phyloP scores from a whole-genome alignment of 2,113 vertebrate species.

The Indicator maculatus region DNA sequence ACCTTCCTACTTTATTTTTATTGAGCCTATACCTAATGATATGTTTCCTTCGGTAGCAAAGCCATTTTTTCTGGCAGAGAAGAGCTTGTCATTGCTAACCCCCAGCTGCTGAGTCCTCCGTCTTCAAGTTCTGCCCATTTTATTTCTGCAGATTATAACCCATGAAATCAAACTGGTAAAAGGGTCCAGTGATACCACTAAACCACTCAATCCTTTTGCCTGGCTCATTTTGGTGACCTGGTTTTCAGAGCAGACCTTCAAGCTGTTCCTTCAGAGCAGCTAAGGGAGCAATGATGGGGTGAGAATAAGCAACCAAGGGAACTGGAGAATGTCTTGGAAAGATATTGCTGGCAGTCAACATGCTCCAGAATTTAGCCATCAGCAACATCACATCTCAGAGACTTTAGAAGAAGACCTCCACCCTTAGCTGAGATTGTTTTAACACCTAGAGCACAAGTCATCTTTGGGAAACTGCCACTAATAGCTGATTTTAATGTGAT shows the following conservation, averaged over 20 bases:
- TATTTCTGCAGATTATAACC: not conserved
- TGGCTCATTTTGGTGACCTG: not conserved
- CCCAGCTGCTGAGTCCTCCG: not conserved
- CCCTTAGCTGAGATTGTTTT: not conserved
- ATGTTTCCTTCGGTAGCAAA: not conserved
- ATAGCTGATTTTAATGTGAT: not conserved
- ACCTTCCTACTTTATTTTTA: not conserved
- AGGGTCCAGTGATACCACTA: not conserved
- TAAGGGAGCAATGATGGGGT: not conserved
- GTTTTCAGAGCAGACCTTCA: not conserved
- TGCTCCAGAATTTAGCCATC: not conserved
- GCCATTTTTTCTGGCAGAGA: not conserved
- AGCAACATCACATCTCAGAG: not conserved
- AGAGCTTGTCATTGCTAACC: not conserved
- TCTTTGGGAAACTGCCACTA: not conserved
- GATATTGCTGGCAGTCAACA: accelerated
- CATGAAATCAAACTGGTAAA: not conserved
- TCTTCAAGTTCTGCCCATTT: not conserved
- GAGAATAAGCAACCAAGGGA: not conserved
- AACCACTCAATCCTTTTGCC: not conserved
- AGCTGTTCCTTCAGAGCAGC: not conserved
- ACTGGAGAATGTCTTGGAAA: not conserved
- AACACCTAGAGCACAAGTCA: not conserved
- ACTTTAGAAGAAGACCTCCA: not conserved
- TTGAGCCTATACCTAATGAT: not conserved